These are phyloP conservation scores for Lissocephala sabroskyi DNA, from an alignment of 2,888 invertebrate genomes.

Conservation along the genomic window DNA sequence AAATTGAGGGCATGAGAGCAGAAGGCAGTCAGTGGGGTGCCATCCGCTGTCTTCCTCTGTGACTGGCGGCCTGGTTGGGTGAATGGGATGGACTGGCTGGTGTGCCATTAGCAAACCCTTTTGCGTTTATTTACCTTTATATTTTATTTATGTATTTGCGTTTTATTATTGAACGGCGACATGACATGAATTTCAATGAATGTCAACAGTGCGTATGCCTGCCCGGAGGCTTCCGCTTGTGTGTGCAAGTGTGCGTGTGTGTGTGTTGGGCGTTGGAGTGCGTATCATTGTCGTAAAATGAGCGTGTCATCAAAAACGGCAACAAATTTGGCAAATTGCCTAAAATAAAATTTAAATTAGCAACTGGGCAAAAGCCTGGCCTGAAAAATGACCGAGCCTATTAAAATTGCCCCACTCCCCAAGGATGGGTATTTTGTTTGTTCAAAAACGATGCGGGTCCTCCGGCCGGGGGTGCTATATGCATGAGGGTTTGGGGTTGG, in stretches of 20 bases:
- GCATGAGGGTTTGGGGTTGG: background rate
- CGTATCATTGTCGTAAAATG: conserved; percentile 54
- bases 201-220: conserved; percentile 34
- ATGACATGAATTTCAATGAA: conserved; percentile 63
- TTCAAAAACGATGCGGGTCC: too few species aligned
- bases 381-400: conserved; percentile 23
- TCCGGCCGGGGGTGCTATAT: too few species aligned
- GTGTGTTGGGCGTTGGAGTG: conserved; percentile 8
- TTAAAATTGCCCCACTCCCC: conserved; percentile 18
- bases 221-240: too few species aligned
- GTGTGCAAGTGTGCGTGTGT: too few species aligned
- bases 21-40: too few species aligned
- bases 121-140: conserved; percentile 65
- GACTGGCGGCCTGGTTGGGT: too few species aligned
- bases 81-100: background rate
- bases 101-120: conserved; percentile 37
- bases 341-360: conserved; percentile 65
- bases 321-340: conserved; percentile 66
- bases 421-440: too few species aligned
- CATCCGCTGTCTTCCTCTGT: too few species aligned
- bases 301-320: conserved; percentile 65
- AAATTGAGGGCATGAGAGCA: too few species aligned
- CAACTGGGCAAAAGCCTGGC: conserved; percentile 22
- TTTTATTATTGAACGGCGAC: conserved; percentile 61
- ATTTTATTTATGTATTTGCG: conserved; percentile 62